Conservation (phyloP, 2,888 invertebrate species). For the Nebria salina region DNA sequence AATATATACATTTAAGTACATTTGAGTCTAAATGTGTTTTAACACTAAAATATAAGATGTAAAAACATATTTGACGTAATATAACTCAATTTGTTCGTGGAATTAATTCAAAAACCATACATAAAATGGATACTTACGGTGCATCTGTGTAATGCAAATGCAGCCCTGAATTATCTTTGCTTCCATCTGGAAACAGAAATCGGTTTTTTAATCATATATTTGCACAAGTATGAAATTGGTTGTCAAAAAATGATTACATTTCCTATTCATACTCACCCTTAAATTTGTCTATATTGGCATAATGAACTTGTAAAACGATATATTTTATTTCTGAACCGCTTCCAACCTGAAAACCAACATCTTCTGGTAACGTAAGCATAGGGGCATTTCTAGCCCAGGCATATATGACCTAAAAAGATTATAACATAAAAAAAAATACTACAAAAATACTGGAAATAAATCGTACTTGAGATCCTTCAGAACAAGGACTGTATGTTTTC, state of each 20-base stretch:
- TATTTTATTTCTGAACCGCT: slow-evolving; percentile 83
- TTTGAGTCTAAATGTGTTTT: too few species aligned
- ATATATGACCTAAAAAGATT: slow-evolving; percentile 79
- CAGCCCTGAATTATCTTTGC: slow-evolving; percentile 86
- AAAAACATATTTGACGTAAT: too few species aligned
- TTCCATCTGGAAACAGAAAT: slow-evolving; percentile 70
- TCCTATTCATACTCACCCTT: slow-evolving; percentile 61
- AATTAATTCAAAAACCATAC: background rate
- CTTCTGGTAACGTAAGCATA: slow-evolving; percentile 78
- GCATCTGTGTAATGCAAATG: slow-evolving; percentile 79
- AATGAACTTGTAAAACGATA: slow-evolving; percentile 94
- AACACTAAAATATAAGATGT: too few species aligned
- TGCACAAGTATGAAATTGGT: background rate
- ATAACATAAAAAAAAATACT: slow-evolving; percentile 9
- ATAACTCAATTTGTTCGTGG: background rate
- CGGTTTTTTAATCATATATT: slow-evolving; percentile 36
- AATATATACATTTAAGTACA: too few species aligned
- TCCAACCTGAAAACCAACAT: slow-evolving; percentile 94
- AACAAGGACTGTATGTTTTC: slow-evolving; percentile 78
- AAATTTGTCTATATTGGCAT: slow-evolving; percentile 73
- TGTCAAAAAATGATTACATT: background rate
- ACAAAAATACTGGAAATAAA: slow-evolving; percentile 3
- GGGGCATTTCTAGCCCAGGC: slow-evolving; percentile 96
- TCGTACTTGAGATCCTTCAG: slow-evolving; percentile 74
- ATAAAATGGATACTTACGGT: slow-evolving; percentile 66